Base-by-base conservation (phyloP, 2,113 vertebrate genomes). In the Engraulis encrasicolus region DNA sequence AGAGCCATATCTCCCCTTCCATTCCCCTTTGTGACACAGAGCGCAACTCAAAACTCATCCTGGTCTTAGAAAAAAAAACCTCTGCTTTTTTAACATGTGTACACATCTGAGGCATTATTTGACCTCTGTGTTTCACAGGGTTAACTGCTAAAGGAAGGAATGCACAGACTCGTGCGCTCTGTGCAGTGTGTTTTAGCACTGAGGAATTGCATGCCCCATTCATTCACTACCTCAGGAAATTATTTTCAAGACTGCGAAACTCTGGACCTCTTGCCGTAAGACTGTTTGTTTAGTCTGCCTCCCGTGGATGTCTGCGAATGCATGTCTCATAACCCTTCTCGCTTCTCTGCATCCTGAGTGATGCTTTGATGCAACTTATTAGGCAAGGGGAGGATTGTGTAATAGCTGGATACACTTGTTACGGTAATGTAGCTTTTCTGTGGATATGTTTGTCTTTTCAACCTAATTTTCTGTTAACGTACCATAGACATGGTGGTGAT, bases 381-480 rank as follows among this genome's bases (percentile, higher is more conserved):
- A 89, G 86, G 89, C 84, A 82, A 81, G 87, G 78, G 48, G 50
- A 77, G 50, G 85, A 85, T 80, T 80, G 82, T 86, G 50, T 86
- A 82, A 31, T 93, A 87, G 90, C 92, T 45, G 40, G 9, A 3
- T 45, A 45, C 40, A 45, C 4, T 45, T 5, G 40, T 45, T 45
- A 45, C 9, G 9, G 40, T 45, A 9, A 45, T 45, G 40, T 9
- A 45, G 9, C 84, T 85, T 71, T 88, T 87, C 89, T 85, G 77
- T 50, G 78, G 85, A 87, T 88, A 90, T 91, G 82, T 91, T 66
- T 82, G 77, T 40, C 84, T 58, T 52, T 89, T 48, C 88, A 82
- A 78, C 18, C 83, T 79, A 82, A 36, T 88, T 92, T 85, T n/a
- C n/a, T 78, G 86, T 81, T 80, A 80, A 80, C 84, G 83, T 38